These are phyloP conservation scores for Suncus etruscus DNA, from an alignment of 2,113 vertebrate genomes.

Conservation along the genomic window DNA sequence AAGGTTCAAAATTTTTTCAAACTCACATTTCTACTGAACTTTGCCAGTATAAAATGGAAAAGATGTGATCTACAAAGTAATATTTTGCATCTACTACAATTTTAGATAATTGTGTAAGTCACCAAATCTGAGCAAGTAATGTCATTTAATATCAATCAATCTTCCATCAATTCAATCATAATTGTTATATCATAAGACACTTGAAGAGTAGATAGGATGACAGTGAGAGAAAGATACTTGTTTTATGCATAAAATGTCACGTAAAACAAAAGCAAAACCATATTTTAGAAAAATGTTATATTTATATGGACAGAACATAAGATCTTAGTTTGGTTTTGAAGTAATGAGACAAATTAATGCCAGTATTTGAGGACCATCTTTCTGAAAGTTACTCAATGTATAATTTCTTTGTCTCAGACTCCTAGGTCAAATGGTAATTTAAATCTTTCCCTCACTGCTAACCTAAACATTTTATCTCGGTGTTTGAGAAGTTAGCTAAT, in stretches of 20 bases:
- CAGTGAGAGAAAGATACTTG: neutral
- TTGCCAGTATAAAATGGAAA: conserved; percentile 68
- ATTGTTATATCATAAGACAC: conserved; percentile 80
- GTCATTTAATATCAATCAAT: conserved; percentile 80
- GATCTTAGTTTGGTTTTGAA: conserved; percentile 40
- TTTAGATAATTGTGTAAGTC: conserved; percentile 78
- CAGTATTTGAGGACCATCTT: conserved; percentile 28
- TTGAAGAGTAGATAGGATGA: conserved; percentile 42
- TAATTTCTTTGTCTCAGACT: conserved; percentile 54
- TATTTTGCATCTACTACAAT: conserved; percentile 81
- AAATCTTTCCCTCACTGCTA: neutral
- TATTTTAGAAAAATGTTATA: conserved; percentile 21
- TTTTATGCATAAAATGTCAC: conserved; percentile 34
- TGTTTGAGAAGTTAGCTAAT: neutral
- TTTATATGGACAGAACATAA: conserved; percentile 38
- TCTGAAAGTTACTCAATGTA: conserved; percentile 48
- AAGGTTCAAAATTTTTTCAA: neutral
- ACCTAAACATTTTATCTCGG: too few species aligned
- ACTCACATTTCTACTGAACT: conserved; percentile 67
- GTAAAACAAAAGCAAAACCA: conserved; percentile 60
- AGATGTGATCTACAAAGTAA: conserved; percentile 69
- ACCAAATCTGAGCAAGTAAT: conserved; percentile 76
- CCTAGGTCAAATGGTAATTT: conserved; percentile 12
- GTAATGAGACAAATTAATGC: neutral
- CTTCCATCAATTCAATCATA: conserved; percentile 84